Evolutionary conservation across 2,888 invertebrate genomes (phyloP), one percentile per base, ranked within the genome.

Genomic region (Tridacna gigas): DNA sequence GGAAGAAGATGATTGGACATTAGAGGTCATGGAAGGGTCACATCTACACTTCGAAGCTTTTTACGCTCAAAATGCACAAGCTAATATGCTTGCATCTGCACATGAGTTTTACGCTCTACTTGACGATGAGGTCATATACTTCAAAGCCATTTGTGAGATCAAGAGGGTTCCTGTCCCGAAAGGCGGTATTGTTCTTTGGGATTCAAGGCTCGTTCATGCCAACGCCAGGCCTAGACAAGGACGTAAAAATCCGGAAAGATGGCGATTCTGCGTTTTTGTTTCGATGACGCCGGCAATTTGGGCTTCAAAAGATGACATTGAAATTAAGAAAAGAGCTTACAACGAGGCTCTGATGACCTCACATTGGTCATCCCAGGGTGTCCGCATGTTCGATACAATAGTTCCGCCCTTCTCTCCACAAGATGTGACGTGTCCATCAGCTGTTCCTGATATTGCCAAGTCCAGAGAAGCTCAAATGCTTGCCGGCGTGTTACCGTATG

Each of bases 281-380:
- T 93, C 91, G 82, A 93, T 93, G 93, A 89, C 90, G 0, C 93
- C 93, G 0, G 92, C 92, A 12, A 86, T 84, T n/a, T 93, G 93
- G 93, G 90, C 92, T n/a, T 83, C 84, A 5, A 51, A 83, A 26
- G 48, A 84, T 20, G 93, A 92, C 65, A 65, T 92, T n/a, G 67
- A 83, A 20, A 47, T 82, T 11, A 93, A 92, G 81, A 77, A 82
- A 20, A 65, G 89, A 28, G 92, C 92, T 0, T 93, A 91, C 74
- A 61, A 88, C 11, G 78, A 89, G 4, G 79, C 91, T 71, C 66
- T 51, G 0, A 88, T 90, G 78, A 91, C 92, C 0, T 86, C 90
- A 13, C 93, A 93, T 66, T 93, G 93, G 93, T 90, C 93, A 7
- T 91, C 91, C 1, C 86, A 90, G 69, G 92, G 88, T 0, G 86